A percentile compares a stretch with the other conserved stretches of the same genome.
Conservation (phyloP, 35 echinoderm and acorn worm genomes). For the Apostichopus japonicus region DNA sequence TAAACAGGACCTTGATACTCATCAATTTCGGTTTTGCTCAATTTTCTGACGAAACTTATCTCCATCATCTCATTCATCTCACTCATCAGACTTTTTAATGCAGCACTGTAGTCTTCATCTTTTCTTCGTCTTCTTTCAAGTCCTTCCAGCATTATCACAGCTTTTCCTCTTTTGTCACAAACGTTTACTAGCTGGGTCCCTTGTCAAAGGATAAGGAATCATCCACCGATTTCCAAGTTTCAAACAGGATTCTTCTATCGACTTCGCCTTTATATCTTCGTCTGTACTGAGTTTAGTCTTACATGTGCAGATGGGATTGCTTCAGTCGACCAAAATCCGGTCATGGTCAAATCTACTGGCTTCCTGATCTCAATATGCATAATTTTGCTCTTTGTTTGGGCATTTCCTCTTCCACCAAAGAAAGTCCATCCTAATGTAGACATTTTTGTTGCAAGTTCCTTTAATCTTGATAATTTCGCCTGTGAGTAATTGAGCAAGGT, state of each 20-base stretch:
- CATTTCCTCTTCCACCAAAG: background rate
- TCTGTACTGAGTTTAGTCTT: background rate
- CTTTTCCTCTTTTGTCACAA: slow-evolving; percentile 49
- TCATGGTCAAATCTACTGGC: background rate
- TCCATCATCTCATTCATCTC: slow-evolving; percentile 58
- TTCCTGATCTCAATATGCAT: background rate
- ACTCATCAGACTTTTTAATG: slow-evolving; percentile 34
- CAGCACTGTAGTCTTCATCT: background rate
- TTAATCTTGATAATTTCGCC: slow-evolving; percentile 61
- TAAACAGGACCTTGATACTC: slow-evolving; percentile 55
- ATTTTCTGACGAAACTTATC: slow-evolving; percentile 44
- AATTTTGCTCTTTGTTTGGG: background rate
- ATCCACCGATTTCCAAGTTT: slow-evolving; percentile 50
- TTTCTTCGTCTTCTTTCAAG: slow-evolving; percentile 23
- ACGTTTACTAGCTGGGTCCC: background rate
- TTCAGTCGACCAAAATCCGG: background rate
- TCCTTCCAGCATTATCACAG: slow-evolving; percentile 32
- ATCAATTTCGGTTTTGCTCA: background rate
- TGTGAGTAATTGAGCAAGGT: slow-evolving; percentile 36
- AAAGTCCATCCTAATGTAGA: slow-evolving; percentile 25
- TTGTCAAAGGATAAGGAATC: slow-evolving; percentile 27
- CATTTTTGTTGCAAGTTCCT: background rate
- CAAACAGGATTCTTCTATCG: slow-evolving; percentile 41
- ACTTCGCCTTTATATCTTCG: slow-evolving; percentile 7
- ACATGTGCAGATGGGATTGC: slow-evolving; percentile 36